A percentile compares a stretch with the other conserved stretches of the same genome.
Evolutionary conservation across 2,888 invertebrate species (phyloP).

Genomic region (Sarcophaga caerulescens): DNA sequence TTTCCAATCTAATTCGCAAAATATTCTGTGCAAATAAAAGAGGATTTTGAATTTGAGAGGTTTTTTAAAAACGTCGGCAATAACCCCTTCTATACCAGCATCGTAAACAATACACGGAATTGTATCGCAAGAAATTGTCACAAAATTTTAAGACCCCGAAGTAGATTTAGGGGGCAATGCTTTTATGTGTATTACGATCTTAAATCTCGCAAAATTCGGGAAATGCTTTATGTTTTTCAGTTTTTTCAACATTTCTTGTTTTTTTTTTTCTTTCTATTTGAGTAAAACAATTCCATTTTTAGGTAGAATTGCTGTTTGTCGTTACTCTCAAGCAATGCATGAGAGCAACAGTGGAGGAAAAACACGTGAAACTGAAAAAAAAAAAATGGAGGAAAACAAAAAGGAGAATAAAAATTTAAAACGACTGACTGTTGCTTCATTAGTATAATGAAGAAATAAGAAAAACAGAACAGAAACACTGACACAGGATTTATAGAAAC

Average conservation of each 20-base stretch:
- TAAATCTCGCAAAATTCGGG: neutral
- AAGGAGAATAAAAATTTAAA: neutral
- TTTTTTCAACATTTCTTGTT: too few relatives aligned
- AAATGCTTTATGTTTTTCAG: neutral
- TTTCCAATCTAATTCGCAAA: too few relatives aligned
- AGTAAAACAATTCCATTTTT: neutral
- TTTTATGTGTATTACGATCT: neutral
- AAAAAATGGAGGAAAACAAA: neutral
- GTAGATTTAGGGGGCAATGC: neutral
- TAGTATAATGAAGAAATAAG: conserved; percentile 49
- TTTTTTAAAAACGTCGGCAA: too few relatives aligned
- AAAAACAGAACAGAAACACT: neutral
- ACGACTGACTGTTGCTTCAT: conserved; percentile 41
- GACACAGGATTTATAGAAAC: conserved; percentile 2
- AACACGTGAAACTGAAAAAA: too few relatives aligned
- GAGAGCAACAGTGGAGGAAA: neutral
- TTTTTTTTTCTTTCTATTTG: neutral
- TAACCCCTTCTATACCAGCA: too few relatives aligned
- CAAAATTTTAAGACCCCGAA: too few relatives aligned
- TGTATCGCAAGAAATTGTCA: too few relatives aligned
- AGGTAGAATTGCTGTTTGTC: neutral
- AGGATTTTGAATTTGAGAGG: too few relatives aligned
- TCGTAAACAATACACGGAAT: too few relatives aligned
- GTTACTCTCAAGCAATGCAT: neutral
- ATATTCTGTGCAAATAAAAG: too few relatives aligned